phyloP scores from a whole-genome alignment of 2,888 invertebrate species.

The Watsonalla cultraria region DNA sequence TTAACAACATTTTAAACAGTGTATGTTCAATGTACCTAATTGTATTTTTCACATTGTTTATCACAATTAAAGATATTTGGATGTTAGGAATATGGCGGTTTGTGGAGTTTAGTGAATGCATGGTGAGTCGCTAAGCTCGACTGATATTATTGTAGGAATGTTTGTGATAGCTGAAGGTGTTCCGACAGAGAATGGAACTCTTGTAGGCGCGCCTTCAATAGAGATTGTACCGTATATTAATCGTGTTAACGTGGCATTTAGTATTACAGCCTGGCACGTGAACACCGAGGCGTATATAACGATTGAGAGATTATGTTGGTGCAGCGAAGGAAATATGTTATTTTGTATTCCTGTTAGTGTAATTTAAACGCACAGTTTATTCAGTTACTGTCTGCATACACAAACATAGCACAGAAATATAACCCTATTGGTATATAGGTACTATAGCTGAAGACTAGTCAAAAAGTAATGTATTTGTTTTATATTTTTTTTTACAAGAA shows the following conservation, averaged over 20 bases:
- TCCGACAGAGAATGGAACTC: slow-evolving; percentile 13
- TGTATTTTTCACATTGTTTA: not conserved
- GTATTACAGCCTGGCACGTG: slow-evolving; percentile 42
- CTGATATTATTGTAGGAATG: slow-evolving; percentile 44
- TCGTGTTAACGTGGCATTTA: slow-evolving; percentile 51
- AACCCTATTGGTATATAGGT: no score
- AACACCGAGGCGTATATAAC: slow-evolving; percentile 20
- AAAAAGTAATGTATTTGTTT: slow-evolving; percentile 3
- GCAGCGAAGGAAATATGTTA: slow-evolving; percentile 5
- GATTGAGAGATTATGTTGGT: slow-evolving; percentile 15
- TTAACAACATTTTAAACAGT: not conserved
- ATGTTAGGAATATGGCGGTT: not conserved
- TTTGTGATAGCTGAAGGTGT: slow-evolving; percentile 43
- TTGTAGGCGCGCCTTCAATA: slow-evolving; percentile 22
- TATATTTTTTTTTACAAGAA: not conserved
- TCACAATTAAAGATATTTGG: not conserved
- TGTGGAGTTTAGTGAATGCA: slow-evolving; percentile 7
- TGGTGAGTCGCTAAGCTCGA: slow-evolving; percentile 32
- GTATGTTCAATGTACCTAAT: not conserved
- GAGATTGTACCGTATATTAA: slow-evolving; percentile 27
- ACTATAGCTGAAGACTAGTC: not conserved
- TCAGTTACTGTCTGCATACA: no score
- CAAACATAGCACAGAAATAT: no score
- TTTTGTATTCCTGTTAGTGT: slow-evolving; percentile 5
- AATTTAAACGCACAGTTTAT: slow-evolving; percentile 9